phyloP scores from a whole-genome alignment of 1,140 invertebrate genomes.

The Philaenus spumarius region DNA sequence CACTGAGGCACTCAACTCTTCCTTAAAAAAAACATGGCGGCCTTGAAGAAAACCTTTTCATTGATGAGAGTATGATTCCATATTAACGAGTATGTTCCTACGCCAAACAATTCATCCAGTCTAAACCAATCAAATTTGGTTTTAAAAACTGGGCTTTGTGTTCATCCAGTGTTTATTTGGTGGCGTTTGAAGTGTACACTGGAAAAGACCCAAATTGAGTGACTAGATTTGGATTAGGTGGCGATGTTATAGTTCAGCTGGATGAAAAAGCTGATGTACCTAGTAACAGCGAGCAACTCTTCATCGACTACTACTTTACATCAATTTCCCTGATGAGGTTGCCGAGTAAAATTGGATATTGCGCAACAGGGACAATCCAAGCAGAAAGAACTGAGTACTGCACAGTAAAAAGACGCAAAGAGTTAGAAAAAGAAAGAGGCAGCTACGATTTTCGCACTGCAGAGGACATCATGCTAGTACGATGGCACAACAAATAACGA shows the following conservation, averaged over 20 bases:
- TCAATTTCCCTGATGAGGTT: background rate
- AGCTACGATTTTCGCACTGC: slow-evolving; percentile 9
- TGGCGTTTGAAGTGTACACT: slow-evolving; percentile 28
- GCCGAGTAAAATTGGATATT: slow-evolving; percentile 11
- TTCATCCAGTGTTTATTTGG: slow-evolving; percentile 30
- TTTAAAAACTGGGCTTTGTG: no score
- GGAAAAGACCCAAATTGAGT: slow-evolving; percentile 3
- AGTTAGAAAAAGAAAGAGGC: slow-evolving; percentile 9
- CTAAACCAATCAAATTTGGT: slow-evolving; percentile 31
- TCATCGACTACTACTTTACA: slow-evolving; percentile 27
- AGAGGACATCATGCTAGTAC: slow-evolving; percentile 3
- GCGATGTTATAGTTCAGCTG: slow-evolving; percentile 23
- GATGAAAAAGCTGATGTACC: slow-evolving; percentile 21
- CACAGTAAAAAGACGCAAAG: slow-evolving; percentile 12
- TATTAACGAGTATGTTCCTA: slow-evolving; percentile 26
- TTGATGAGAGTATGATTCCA: no score
- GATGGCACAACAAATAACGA: slow-evolving; percentile 6
- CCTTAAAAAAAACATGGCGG: slow-evolving; percentile 26
- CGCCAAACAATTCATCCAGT: slow-evolving; percentile 25
- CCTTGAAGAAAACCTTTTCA: slow-evolving; percentile 27
- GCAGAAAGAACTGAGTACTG: slow-evolving; percentile 21
- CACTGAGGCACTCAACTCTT: slow-evolving; percentile 20
- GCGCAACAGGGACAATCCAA: slow-evolving; percentile 25
- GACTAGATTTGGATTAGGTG: slow-evolving; percentile 25
- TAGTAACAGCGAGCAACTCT: slow-evolving; percentile 22